Conservation (phyloP, 2,113 vertebrate species). For the Ellobius talpinus region DNA sequence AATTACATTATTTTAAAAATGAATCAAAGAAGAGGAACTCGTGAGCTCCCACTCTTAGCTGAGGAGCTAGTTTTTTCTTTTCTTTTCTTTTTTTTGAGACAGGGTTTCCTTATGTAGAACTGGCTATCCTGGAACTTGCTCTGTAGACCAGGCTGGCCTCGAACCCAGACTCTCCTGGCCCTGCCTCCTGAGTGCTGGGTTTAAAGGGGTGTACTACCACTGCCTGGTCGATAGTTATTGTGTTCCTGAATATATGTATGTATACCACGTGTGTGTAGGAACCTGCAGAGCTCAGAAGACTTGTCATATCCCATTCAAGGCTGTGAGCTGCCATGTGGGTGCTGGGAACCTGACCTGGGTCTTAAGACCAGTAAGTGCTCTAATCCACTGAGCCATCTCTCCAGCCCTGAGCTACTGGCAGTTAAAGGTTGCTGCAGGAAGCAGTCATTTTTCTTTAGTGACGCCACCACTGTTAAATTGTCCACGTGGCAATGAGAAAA, state of each 20-base stretch:
- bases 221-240: background rate
- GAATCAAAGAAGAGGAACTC: background rate
- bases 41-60: background rate
- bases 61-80: too few relatives aligned
- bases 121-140: too few relatives aligned
- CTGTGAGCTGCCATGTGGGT: background rate
- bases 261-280: background rate
- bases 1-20: slow-evolving; percentile 33
- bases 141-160: too few relatives aligned
- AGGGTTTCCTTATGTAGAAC: too few relatives aligned
- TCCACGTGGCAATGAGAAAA: too few relatives aligned
- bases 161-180: too few relatives aligned
- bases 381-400: background rate
- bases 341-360: background rate
- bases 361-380: background rate
- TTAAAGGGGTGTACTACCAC: too few relatives aligned
- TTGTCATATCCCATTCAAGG: background rate
- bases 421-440: background rate
- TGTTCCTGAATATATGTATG: background rate
- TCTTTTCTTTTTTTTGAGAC: too few relatives aligned
- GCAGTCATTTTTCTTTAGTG: background rate
- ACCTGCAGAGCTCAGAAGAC: background rate
- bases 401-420: background rate
- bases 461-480: background rate
- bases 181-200: too few relatives aligned